phyloP scores from a whole-genome alignment of 2,888 invertebrate genomes.

The Camptogramma bilineatum region DNA sequence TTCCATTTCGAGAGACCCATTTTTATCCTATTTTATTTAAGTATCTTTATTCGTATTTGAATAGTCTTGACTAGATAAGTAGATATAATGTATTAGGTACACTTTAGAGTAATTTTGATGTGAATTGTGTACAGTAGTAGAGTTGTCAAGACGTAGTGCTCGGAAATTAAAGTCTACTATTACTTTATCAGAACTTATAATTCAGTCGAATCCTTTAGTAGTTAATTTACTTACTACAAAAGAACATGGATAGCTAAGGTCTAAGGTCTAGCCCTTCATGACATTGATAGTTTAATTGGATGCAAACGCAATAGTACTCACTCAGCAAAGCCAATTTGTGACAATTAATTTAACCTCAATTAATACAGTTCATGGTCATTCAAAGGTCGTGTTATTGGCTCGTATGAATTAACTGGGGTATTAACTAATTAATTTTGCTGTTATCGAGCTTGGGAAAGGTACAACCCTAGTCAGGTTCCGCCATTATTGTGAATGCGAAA shows the following conservation, averaged over 20 bases:
- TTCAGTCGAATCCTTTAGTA: too few relatives aligned
- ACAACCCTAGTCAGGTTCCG: constrained; percentile 7
- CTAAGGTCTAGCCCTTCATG: not conserved
- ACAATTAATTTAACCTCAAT: constrained; percentile 82
- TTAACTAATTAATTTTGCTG: constrained; percentile 5
- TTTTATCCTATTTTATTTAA: constrained; percentile 22
- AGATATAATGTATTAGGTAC: not conserved
- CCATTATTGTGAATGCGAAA: constrained; percentile 1
- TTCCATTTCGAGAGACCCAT: constrained; percentile 45
- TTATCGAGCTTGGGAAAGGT: constrained; percentile 5
- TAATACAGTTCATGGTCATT: constrained; percentile 49
- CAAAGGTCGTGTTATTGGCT: constrained; percentile 37
- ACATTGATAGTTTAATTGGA: constrained; percentile 39
- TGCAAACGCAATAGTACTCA: constrained; percentile 43
- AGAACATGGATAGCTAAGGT: not conserved
- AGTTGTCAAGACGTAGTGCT: not conserved
- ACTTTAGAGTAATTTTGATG: not conserved
- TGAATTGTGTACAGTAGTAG: not conserved
- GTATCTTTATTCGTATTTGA: constrained; percentile 29
- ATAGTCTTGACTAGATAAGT: not conserved
- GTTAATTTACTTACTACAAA: not conserved
- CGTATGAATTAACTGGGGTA: constrained; percentile 7
- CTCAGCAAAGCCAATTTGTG: constrained; percentile 60
- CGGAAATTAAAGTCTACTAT: too few relatives aligned
- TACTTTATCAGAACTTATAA: too few relatives aligned